Evolutionary conservation across 2,113 vertebrate genomes (phyloP), one percentile per base, ranked within the genome.

Genomic region (Puma concolor): DNA sequence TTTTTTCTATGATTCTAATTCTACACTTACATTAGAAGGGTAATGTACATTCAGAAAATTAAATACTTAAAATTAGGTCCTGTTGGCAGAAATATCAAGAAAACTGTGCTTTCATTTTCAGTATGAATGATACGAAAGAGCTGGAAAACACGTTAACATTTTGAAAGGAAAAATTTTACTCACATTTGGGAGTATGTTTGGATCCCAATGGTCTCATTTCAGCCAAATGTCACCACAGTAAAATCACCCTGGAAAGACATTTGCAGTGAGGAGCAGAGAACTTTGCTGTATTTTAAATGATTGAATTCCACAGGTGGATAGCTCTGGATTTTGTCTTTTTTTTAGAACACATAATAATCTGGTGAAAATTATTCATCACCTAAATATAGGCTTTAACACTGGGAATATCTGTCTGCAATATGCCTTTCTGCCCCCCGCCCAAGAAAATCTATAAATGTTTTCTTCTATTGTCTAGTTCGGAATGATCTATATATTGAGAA

Each of bases 81-180:
- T 90, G 12, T 94, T 93, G 54, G 17, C 29, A 96, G 50, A 83
- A 36, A 95, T 50, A 4, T 79, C 17, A 91, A 92, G 52, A 76
- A 92, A 88, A 80, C 48, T 91, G 7, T 12, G 16, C 8, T 94
- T 93, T 81, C 60, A 2, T 83, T 94, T 95, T 74, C 50, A 74
- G 21, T 33, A 88, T 72, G 77, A 94, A 69, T 85, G 19, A 50
- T 69, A 82, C 79, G 60, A 64, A 88, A 77, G 5, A 33, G 3
- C 29, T 82, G 6, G 10, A 96, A 97, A 96, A 74, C 76, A 71
- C 1, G 33, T 92, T 97, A 90, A 94, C 79, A 93, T 83, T 77
- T 48, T 91, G 93, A 82, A 96, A 79, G 29, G n/a, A 95, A 84
- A 86, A 88, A 60, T n/a, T 95, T 77, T 92, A 60, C 60, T 95